phyloP scores from a whole-genome alignment of 2,888 invertebrate species.

The Odontocolon sp. region DNA sequence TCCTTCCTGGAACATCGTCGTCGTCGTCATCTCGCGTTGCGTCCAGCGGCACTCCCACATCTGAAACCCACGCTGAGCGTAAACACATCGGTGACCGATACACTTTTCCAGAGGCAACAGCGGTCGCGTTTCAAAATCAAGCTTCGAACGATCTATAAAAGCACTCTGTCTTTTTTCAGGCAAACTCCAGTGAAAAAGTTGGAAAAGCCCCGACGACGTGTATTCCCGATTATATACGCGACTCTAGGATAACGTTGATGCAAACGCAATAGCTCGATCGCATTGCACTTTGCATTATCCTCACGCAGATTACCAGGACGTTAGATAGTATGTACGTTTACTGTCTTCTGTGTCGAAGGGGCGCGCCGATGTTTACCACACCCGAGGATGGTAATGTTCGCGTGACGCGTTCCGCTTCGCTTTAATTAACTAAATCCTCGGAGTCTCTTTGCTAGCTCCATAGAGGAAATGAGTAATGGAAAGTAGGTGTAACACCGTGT shows the following conservation, averaged over 20 bases:
- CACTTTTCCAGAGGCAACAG: background rate
- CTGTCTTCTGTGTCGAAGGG: slow-evolving; percentile 45
- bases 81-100: slow-evolving; percentile 4
- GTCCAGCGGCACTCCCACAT: slow-evolving; percentile 70
- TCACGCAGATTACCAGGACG: slow-evolving; percentile 4
- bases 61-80: slow-evolving; percentile 63
- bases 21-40: slow-evolving; percentile 58
- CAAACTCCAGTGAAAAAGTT: background rate
- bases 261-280: background rate
- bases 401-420: slow-evolving; percentile 55
- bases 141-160: slow-evolving; percentile 11
- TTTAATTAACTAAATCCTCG: slow-evolving; percentile 61
- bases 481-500: slow-evolving; percentile 52
- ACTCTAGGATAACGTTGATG: background rate
- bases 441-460: slow-evolving; percentile 17
- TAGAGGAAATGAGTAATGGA: slow-evolving; percentile 59
- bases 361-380: slow-evolving; percentile 59
- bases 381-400: slow-evolving; percentile 58
- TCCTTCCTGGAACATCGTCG: slow-evolving; percentile 50
- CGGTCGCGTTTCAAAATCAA: background rate
- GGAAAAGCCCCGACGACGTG: too few species aligned
- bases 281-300: slow-evolving; percentile 36
- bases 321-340: slow-evolving; percentile 5
- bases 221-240: too few species aligned
- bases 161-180: background rate